Base-by-base conservation (phyloP, 2,888 invertebrate species). In the Dione vanillae region DNA sequence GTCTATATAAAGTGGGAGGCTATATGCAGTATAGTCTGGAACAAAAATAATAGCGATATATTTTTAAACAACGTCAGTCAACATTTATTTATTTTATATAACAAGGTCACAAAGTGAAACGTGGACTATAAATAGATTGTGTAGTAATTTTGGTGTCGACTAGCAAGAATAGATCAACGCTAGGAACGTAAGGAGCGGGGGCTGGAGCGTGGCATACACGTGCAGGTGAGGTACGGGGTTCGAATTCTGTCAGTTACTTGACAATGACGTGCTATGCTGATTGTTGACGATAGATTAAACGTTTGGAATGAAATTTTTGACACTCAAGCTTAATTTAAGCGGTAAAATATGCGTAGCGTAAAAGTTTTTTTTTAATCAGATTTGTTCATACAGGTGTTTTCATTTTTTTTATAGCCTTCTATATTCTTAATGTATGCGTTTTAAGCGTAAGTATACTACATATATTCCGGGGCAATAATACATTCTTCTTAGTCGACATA, bases 131-230 rank as follows among this genome's bases (percentile, higher is more conserved):
- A 43, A 61, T 43, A 61, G 43, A 43, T 27, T 9, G 16, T 58
- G 27, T 45, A n/a, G 27, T 45, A 61, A 45, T 45, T 37, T 49
- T 49, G 47, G 49, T 49, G 64, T 64, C 61, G 64, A 14, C 12
- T 43, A 12, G 43, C 10, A 61, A n/a, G 41, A 51, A 61, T 41
- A 43, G 51, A 20, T 19, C 43, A 61, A 19, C 16, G 47, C 35
- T 2, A 9, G 40, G 27, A 16, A 27, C 82, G 79, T 81, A 81
- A 81, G 86, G 80, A 78, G 82, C 71, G 59, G 85, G 73, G 78
- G 82, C 71, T 59, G 85, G 73, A 88, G 82, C 88, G 88, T 89
- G 89, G 72, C 84, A 54, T 74, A 75, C 90, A 84, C 89, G 89
- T 85, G 89, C 75, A 14, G 8, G 10, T 35, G 1, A n/a, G 14